Conservation (phyloP, 2,888 invertebrate genomes). For the Athalia cordata region DNA sequence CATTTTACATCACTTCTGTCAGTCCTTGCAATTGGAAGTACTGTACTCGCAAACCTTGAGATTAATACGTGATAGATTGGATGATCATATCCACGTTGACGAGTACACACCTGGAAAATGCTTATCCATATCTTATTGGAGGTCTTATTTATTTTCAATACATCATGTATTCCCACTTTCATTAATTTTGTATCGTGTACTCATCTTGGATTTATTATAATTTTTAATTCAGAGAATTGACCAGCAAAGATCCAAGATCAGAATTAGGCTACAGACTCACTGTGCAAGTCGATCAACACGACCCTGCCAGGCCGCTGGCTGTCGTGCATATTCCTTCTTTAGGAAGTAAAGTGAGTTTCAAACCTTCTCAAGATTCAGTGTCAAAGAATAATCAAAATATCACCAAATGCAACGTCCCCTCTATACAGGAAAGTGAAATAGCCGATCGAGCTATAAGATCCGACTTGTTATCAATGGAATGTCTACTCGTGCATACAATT, state of each 20-base stretch:
- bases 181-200: too few species aligned
- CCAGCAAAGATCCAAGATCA: constrained; percentile 83
- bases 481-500: constrained; percentile 94
- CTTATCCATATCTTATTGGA: constrained; percentile 96
- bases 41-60: constrained; percentile 92
- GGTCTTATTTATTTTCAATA: constrained; percentile 72
- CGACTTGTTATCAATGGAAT: constrained; percentile 96
- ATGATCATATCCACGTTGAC: constrained; percentile 92
- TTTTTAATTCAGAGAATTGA: constrained; percentile 74
- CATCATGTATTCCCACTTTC: too few species aligned
- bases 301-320: constrained; percentile 85
- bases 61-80: constrained; percentile 90
- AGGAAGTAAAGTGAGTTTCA: constrained; percentile 79
- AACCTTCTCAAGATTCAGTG: constrained; percentile 47
- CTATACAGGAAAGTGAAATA: constrained; percentile 78
- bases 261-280: constrained; percentile 92
- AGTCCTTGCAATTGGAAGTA: constrained; percentile 90
- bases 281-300: constrained; percentile 90
- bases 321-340: constrained; percentile 82
- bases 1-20: constrained; percentile 93
- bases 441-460: constrained; percentile 88
- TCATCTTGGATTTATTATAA: background rate
- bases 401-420: constrained; percentile 11
- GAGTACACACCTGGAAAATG: constrained; percentile 93
- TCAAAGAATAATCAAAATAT: background rate